Conservation (phyloP, 23 tunicate species). For the Trididemnum miniatum region DNA sequence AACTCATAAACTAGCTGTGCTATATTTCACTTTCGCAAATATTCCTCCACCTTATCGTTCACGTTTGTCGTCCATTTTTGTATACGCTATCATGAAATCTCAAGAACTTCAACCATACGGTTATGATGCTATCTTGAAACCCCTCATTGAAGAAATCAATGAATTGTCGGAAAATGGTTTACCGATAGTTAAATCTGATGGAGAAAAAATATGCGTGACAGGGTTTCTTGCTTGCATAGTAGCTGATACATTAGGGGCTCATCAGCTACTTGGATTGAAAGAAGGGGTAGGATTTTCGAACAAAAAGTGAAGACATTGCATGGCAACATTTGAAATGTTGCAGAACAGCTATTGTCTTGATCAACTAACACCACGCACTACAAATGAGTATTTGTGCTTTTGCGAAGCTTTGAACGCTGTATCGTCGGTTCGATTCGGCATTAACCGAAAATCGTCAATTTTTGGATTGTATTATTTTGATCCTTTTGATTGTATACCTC, state of each 20-base stretch:
- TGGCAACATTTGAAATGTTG: neutral
- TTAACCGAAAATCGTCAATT: neutral
- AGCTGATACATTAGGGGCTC: neutral
- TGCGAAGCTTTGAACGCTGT: neutral
- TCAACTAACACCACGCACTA: neutral
- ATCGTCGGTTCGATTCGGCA: neutral
- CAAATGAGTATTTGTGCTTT: neutral
- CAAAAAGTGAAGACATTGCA: neutral
- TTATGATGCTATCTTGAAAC: neutral
- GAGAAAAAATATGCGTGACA: neutral
- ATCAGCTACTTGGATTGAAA: neutral
- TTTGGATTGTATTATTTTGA: neutral
- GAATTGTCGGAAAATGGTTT: neutral
- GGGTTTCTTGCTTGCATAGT: neutral
- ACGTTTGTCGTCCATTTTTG: neutral
- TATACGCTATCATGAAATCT: neutral
- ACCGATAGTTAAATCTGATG: neutral
- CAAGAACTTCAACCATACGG: neutral
- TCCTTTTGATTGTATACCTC: neutral
- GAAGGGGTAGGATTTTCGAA: neutral
- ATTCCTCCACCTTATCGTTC: neutral
- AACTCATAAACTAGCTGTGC: neutral
- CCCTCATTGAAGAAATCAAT: neutral
- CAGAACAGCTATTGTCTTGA: neutral
- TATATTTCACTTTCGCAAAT: neutral